Conservation (phyloP, 2,797 vertebrate genomes). For the Gambelia wislizenii region DNA sequence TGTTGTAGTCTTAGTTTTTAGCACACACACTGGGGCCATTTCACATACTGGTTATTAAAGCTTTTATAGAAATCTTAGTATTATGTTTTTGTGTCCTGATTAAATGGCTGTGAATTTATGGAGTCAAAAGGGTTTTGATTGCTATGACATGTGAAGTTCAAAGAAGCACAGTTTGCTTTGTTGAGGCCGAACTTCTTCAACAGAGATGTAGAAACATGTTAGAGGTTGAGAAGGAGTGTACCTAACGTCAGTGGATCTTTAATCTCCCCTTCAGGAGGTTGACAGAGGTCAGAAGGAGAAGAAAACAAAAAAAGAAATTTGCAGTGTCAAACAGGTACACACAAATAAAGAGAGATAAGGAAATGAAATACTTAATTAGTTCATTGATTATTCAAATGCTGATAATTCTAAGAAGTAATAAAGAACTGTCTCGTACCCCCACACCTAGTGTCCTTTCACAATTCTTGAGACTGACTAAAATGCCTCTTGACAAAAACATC, state of each 20-base stretch:
- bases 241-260: not conserved
- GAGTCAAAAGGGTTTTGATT: not conserved
- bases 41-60: not conserved
- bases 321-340: not conserved
- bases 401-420: not conserved
- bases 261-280: not conserved
- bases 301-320: not conserved
- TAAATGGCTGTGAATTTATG: not conserved
- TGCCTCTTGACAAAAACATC: conserved; percentile 13
- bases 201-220: not conserved
- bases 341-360: not conserved
- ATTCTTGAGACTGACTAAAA: not conserved
- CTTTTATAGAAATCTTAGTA: not conserved
- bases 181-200: not conserved
- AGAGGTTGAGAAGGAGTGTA: not conserved
- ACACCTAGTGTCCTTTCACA: not conserved
- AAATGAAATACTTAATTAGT: not conserved
- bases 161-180: not conserved
- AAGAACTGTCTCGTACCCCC: not conserved
- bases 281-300: not conserved
- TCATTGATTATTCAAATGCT: not conserved
- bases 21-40: too few relatives aligned
- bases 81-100: not conserved
- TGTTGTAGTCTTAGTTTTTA: not conserved
- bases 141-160: not conserved